Percentiles rank a stretch among this genome's conserved stretches.
Conservation (phyloP, 2,888 invertebrate species). For the Tenthredo notha region DNA sequence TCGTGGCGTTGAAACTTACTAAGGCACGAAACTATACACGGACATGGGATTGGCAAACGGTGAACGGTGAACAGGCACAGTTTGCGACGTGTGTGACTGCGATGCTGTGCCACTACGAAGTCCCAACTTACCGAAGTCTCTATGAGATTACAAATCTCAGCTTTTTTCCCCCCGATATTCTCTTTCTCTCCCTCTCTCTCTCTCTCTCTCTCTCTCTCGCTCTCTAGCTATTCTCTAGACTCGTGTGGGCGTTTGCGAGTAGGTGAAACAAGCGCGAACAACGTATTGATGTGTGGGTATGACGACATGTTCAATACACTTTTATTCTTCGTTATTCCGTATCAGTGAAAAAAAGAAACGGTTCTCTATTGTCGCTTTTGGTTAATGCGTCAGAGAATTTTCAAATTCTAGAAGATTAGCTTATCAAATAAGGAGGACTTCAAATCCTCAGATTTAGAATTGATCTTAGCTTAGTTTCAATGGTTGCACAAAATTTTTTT, state of each 20-base stretch:
- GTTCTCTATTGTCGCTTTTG: no score
- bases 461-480: neutral
- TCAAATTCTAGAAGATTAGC: neutral
- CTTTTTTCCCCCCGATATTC: constrained; percentile 29
- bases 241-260: constrained; percentile 8
- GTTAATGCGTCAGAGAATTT: neutral
- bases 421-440: neutral
- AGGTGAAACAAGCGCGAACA: constrained; percentile 10
- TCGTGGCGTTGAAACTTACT: neutral
- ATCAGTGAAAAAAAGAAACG: neutral
- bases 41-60: constrained; percentile 2
- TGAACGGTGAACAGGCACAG: constrained; percentile 3
- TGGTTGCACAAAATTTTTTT: neutral
- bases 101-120: constrained; percentile 14
- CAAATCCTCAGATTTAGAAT: neutral
- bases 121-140: constrained; percentile 29
- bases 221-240: neutral
- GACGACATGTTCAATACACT: neutral
- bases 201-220: constrained; percentile 6
- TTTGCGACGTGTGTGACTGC: constrained; percentile 41
- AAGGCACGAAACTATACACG: constrained; percentile 5
- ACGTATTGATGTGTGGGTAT: neutral
- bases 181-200: neutral
- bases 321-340: neutral
- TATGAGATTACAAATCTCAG: constrained; percentile 28